These are phyloP conservation scores for Porites lobata DNA, from an alignment of 92 coral and sea anemone species.

Conservation along the genomic window DNA sequence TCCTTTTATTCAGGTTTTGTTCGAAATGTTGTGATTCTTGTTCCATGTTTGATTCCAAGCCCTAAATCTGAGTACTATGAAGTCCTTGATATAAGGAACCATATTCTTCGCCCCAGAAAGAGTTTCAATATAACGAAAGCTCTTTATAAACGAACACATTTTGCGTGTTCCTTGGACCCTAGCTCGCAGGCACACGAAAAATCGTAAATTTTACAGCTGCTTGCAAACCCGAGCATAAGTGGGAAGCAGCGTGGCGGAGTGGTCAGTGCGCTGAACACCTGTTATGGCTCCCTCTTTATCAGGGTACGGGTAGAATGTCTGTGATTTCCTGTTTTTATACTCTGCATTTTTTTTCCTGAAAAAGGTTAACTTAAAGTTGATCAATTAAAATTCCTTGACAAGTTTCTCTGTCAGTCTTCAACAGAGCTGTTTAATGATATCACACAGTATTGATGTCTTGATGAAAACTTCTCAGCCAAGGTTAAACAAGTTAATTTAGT, in stretches of 20 bases:
- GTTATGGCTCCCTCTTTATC: background rate
- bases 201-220: no score
- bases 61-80: no score
- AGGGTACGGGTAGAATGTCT: background rate
- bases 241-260: no score
- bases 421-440: conserved; percentile 89
- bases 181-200: no score
- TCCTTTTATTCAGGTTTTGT: conserved; percentile 45
- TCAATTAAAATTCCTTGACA: conserved; percentile 47
- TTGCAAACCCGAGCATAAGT: no score
- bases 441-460: conserved; percentile 86
- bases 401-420: conserved; percentile 73
- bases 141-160: no score
- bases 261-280: no score
- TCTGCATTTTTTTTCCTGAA: background rate
- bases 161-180: no score
- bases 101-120: background rate
- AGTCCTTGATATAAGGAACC: no score
- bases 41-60: no score
- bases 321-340: background rate
- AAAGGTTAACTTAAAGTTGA: background rate
- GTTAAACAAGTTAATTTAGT: conserved; percentile 17
- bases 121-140: background rate
- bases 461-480: conserved; percentile 89
- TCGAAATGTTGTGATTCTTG: background rate